Percentiles rank a stretch among this genome's conserved stretches.
Evolutionary conservation across 1,140 invertebrate species (phyloP).

Genomic region (Monomorium pharaonis): DNA sequence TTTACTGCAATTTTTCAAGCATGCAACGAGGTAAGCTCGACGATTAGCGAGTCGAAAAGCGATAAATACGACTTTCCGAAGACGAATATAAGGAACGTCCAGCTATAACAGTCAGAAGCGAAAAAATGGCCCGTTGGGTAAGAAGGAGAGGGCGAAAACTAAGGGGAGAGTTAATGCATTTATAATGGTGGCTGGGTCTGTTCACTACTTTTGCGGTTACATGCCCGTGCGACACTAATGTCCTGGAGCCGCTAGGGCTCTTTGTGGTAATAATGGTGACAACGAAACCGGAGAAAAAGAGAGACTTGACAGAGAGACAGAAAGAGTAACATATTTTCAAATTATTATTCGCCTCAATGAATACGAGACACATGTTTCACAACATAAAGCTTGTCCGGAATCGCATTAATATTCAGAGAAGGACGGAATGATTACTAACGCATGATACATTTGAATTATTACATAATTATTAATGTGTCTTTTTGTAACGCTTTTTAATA

Average conservation of each 20-base stretch:
- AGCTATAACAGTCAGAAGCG: constrained; percentile 8
- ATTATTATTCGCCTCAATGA: constrained; percentile 78
- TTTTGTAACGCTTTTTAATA: neutral
- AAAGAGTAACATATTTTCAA: constrained; percentile 79
- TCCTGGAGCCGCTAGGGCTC: constrained; percentile 63
- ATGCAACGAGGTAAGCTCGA: neutral
- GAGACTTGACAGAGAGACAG: constrained; percentile 26
- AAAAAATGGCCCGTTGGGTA: constrained; percentile 51
- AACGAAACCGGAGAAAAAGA: constrained; percentile 54
- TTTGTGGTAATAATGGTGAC: constrained; percentile 69
- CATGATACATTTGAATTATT: neutral
- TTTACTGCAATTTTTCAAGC: constrained; percentile 1
- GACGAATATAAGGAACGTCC: constrained; percentile 25
- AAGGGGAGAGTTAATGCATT: constrained; percentile 80
- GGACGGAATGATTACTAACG: neutral
- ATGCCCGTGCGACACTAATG: constrained; percentile 76
- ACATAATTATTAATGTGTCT: neutral
- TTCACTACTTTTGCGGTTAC: constrained; percentile 78
- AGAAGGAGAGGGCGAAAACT: constrained; percentile 43
- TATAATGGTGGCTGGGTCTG: constrained; percentile 77
- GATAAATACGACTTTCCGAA: constrained; percentile 19
- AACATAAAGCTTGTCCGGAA: constrained; percentile 36
- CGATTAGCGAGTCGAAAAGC: constrained; percentile 21
- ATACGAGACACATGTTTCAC: constrained; percentile 67
- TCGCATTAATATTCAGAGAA: neutral